phyloP scores from a whole-genome alignment of 2,888 invertebrate species.

The Octonoba sinensis region DNA sequence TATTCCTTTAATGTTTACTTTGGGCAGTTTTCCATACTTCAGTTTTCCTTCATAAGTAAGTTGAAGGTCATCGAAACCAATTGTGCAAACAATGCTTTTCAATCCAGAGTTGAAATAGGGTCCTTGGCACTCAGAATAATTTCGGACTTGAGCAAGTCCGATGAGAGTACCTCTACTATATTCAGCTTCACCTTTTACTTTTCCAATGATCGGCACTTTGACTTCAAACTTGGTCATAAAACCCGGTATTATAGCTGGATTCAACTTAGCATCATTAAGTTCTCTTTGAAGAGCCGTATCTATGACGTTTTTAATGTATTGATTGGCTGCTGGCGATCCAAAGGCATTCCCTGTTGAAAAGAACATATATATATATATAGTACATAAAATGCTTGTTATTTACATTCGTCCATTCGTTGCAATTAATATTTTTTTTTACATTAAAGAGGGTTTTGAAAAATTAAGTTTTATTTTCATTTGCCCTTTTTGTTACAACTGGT shows the following conservation, averaged over 20 bases:
- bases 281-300: not conserved
- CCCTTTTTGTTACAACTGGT: too few relatives aligned
- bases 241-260: not conserved
- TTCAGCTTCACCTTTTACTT: conserved; percentile 9
- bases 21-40: conserved; percentile 9
- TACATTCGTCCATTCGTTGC: too few relatives aligned
- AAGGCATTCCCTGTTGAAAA: conserved; percentile 3
- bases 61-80: not conserved
- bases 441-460: too few relatives aligned
- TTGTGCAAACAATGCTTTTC: not conserved
- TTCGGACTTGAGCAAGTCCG: not conserved
- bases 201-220: not conserved
- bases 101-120: not conserved
- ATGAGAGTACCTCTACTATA: not conserved
- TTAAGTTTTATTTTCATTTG: too few relatives aligned
- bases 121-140: not conserved
- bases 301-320: conserved; percentile 1
- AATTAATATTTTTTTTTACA: too few relatives aligned
- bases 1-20: conserved; percentile 1
- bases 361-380: too few relatives aligned
- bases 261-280: not conserved
- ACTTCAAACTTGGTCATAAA: conserved; percentile 11
- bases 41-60: not conserved
- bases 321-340: not conserved
- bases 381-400: too few relatives aligned